These are phyloP conservation scores for Aphelinus certus DNA, from an alignment of 1,140 invertebrate species.

Conservation along the genomic window DNA sequence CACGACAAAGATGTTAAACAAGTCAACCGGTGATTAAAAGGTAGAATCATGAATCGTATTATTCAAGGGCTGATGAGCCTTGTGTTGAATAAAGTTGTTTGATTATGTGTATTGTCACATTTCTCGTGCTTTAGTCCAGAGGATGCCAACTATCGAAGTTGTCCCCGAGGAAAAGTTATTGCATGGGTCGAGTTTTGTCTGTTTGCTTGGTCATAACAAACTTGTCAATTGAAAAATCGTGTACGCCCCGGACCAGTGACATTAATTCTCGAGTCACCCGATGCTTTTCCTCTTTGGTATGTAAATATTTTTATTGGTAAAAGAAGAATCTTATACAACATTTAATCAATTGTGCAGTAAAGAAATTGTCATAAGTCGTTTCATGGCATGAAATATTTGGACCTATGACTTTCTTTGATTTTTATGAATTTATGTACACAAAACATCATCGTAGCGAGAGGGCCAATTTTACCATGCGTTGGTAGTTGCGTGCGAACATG, in stretches of 20 bases:
- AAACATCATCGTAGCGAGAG: no score
- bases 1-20: constrained; percentile 19
- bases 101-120: not conserved
- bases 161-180: no score
- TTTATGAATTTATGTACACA: no score
- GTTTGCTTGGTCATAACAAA: not conserved
- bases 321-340: constrained; percentile 14
- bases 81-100: not conserved
- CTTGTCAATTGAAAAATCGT: constrained; percentile 10
- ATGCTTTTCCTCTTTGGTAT: constrained; percentile 5
- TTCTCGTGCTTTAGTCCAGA: not conserved
- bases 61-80: not conserved
- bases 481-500: constrained; percentile 22
- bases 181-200: not conserved
- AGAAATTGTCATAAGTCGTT: constrained; percentile 19
- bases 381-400: constrained; percentile 1
- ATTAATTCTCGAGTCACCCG: not conserved
- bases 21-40: no score
- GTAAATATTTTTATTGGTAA: constrained; percentile 35
- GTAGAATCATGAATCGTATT: constrained; percentile 6
- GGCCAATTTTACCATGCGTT: not conserved
- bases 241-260: constrained; percentile 18
- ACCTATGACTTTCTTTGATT: constrained; percentile 7
- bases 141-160: not conserved
- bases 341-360: constrained; percentile 19